A percentile compares a stretch with the other conserved stretches of the same genome.
Conservation (phyloP, 2,797 vertebrate species). For the Bucorvus abyssinicus region DNA sequence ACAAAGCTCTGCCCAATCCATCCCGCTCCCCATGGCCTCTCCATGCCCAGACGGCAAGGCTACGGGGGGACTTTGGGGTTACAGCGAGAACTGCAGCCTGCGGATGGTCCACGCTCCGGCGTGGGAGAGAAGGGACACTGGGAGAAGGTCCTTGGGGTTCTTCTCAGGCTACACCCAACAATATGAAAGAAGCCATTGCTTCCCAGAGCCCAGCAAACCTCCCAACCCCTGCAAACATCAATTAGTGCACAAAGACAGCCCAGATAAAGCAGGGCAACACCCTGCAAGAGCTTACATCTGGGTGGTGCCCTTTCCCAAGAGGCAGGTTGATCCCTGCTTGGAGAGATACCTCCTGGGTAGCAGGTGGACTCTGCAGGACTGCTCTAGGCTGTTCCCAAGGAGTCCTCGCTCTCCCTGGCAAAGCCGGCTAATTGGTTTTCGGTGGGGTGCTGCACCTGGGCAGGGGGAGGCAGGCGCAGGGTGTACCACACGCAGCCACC, state of each 20-base stretch:
- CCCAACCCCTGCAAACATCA: not conserved
- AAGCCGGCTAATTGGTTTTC: not conserved
- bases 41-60: not conserved
- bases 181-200: not conserved
- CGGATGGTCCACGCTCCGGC: not conserved
- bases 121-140: not conserved
- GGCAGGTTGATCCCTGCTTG: not conserved
- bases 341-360: not conserved
- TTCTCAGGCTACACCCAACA: conserved; percentile 44
- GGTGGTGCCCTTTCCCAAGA: conserved; percentile 15
- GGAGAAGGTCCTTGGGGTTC: not conserved
- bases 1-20: not conserved
- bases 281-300: not conserved
- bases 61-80: rapidly evolving
- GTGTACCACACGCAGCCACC: not conserved
- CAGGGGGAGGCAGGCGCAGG: not conserved
- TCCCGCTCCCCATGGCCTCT: not conserved
- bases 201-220: not conserved
- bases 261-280: conserved; percentile 14
- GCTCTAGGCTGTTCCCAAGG: conserved; percentile 34
- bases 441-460: not conserved
- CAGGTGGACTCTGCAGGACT: not conserved
- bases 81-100: rapidly evolving
- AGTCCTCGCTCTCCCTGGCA: not conserved
- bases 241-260: not conserved